Evolutionary conservation across 2,888 invertebrate genomes (phyloP).

Genomic region (Erebia ligea): DNA sequence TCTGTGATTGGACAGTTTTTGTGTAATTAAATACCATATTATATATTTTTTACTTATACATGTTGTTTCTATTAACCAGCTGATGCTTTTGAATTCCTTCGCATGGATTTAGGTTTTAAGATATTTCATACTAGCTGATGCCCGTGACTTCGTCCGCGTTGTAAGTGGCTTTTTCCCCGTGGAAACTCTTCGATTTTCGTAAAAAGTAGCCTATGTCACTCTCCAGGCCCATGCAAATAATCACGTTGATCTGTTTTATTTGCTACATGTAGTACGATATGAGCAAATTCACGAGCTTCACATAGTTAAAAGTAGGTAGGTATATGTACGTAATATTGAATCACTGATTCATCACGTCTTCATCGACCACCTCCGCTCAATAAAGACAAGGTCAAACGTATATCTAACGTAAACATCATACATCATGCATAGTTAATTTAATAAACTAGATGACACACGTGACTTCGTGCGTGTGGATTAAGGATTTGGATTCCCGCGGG

Average conservation of each 20-base stretch:
- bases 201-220: too few species aligned
- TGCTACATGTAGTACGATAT: neutral
- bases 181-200: too few species aligned
- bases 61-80: neutral
- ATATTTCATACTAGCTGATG: too few species aligned
- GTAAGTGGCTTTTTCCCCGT: too few species aligned
- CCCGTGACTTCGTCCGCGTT: too few species aligned
- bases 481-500: too few species aligned
- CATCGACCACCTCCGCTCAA: conserved; percentile 6
- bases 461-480: too few species aligned
- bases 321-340: neutral
- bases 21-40: neutral
- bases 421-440: neutral
- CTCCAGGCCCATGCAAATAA: too few species aligned
- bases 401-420: conserved; percentile 34
- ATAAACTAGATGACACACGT: too few species aligned
- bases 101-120: too few species aligned
- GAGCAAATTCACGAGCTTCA: neutral
- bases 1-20: neutral
- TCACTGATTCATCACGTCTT: conserved; percentile 18
- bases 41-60: neutral
- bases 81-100: too few species aligned
- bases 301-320: neutral
- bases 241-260: too few species aligned
- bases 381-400: conserved; percentile 19